These are phyloP conservation scores for Cyprinella venusta DNA, from an alignment of 2,797 vertebrate species.

Conservation along the genomic window DNA sequence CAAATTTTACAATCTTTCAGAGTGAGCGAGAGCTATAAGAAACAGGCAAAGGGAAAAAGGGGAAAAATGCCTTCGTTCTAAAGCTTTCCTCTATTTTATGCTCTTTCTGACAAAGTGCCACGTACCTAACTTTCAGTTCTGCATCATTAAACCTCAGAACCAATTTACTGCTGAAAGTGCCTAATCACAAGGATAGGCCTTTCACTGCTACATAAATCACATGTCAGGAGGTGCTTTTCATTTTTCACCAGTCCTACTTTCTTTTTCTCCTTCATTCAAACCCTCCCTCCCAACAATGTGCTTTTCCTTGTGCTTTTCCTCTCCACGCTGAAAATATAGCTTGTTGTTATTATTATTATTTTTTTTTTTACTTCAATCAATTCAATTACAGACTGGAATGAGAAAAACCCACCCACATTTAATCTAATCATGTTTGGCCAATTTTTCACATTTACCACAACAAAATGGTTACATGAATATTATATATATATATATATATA, in stretches of 20 bases:
- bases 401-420: not conserved
- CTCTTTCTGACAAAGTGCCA: constrained; percentile 74
- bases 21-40: not conserved
- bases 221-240: constrained; percentile 52
- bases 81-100: constrained; percentile 58
- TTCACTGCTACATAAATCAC: constrained; percentile 74
- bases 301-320: not conserved
- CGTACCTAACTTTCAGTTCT: constrained; percentile 74
- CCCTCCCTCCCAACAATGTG: not conserved
- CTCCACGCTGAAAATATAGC: not conserved
- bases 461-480: not conserved
- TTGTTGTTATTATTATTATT: not conserved
- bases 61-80: constrained; percentile 49
- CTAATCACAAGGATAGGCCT: constrained; percentile 66
- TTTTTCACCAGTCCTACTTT: constrained; percentile 45
- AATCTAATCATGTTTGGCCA: not conserved
- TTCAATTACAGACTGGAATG: not conserved
- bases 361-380: not conserved
- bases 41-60: not conserved
- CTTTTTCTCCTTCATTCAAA: not conserved
- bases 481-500: too few species aligned
- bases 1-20: constrained; percentile 47
- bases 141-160: constrained; percentile 82
- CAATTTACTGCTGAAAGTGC: constrained; percentile 78
- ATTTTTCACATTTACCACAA: not conserved